Conservation (phyloP, 1,140 invertebrate genomes). For the Philaenus spumarius region DNA sequence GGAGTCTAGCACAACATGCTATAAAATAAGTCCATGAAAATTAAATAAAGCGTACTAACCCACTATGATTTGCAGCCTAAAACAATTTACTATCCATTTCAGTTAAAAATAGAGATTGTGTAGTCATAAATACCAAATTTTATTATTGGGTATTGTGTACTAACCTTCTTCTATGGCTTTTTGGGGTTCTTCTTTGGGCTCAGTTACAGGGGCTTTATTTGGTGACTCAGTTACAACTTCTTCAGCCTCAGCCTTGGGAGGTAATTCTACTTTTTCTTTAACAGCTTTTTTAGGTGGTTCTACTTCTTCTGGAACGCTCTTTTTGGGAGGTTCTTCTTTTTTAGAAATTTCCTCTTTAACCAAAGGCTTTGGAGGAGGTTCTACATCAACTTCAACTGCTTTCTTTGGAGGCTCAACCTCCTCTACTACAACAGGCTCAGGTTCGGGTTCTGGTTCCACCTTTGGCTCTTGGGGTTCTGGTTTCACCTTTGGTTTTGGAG, state of each 20-base stretch:
- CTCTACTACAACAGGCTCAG: neutral
- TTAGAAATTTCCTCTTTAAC: neutral
- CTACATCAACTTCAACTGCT: conserved; percentile 5
- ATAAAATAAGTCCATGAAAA: no score
- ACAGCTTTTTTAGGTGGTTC: conserved; percentile 26
- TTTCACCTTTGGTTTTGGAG: conserved; percentile 18
- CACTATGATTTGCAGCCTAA: no score
- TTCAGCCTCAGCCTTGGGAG: conserved; percentile 34
- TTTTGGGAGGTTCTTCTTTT: neutral
- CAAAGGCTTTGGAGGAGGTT: neutral
- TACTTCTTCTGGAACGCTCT: neutral
- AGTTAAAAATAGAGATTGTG: no score
- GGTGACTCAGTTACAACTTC: conserved; percentile 20
- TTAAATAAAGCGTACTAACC: no score
- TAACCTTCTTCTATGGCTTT: neutral
- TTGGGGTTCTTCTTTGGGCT: neutral
- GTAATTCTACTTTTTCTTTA: conserved; percentile 32
- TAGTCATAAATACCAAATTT: no score
- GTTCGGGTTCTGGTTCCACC: conserved; percentile 29
- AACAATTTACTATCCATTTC: no score
- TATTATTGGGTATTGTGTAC: neutral
- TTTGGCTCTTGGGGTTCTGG: conserved; percentile 44
- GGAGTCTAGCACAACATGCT: no score
- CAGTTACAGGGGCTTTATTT: neutral
- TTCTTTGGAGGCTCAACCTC: neutral